These are phyloP conservation scores for Tinea pellionella DNA, from an alignment of 2,888 invertebrate species.

Conservation along the genomic window DNA sequence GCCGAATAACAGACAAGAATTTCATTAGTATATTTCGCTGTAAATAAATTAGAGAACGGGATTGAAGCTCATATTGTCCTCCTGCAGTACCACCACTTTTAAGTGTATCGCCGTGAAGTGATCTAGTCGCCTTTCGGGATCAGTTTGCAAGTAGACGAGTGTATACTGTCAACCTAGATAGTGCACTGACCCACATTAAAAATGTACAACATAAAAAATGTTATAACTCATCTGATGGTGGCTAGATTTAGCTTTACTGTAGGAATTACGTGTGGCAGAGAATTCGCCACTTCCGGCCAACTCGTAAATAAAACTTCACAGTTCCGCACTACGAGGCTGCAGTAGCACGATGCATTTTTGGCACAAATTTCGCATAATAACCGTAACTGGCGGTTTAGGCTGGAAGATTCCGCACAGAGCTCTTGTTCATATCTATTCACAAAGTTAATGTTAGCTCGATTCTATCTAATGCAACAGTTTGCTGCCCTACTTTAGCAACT, in stretches of 20 bases:
- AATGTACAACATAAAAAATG: not conserved
- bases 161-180: too few relatives aligned
- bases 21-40: too few relatives aligned
- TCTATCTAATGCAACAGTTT: conserved; percentile 13
- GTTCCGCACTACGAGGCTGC: conserved; percentile 5
- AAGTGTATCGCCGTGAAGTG: too few relatives aligned
- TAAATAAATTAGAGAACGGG: too few relatives aligned
- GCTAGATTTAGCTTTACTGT: not conserved
- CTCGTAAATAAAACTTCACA: conserved; percentile 12
- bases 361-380: conserved; percentile 15
- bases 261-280: conserved; percentile 1
- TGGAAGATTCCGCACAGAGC: not conserved
- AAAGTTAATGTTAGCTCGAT: conserved; percentile 1
- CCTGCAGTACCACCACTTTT: too few relatives aligned
- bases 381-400: conserved; percentile 7
- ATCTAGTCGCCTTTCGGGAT: too few relatives aligned
- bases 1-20: too few relatives aligned
- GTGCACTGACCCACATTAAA: too few relatives aligned
- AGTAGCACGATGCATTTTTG: conserved; percentile 14
- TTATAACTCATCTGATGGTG: not conserved
- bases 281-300: conserved; percentile 13
- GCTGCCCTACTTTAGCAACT: not conserved
- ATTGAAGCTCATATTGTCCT: too few relatives aligned
- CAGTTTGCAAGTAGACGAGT: too few relatives aligned
- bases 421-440: conserved; percentile 10